A percentile compares a stretch with the other conserved stretches of the same genome.
Evolutionary conservation across 2,113 vertebrate species (phyloP).

Genomic region (Chlamydotis undulata): DNA sequence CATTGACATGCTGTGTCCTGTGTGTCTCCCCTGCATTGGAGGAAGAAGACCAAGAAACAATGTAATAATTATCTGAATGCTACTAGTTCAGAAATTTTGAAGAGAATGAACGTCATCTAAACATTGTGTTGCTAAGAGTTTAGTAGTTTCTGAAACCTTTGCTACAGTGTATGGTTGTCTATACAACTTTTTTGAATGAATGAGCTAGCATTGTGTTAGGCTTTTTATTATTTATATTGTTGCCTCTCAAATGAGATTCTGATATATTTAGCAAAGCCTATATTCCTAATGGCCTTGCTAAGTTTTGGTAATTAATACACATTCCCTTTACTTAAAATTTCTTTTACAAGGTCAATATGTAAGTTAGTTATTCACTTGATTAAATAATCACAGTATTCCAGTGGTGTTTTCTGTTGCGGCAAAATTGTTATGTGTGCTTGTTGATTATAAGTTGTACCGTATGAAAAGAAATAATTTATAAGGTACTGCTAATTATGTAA

Average conservation of each 20-base stretch:
- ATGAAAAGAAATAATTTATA: neutral
- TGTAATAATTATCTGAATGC: neutral
- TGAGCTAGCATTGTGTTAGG: neutral
- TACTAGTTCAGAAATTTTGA: neutral
- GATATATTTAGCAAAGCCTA: neutral
- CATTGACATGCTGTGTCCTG: accelerated
- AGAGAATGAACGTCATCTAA: neutral
- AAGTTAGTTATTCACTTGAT: neutral
- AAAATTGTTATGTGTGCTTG: neutral
- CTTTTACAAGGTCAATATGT: neutral
- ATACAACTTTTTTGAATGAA: neutral
- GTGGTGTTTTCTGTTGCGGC: neutral
- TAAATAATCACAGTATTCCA: neutral
- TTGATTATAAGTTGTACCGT: neutral
- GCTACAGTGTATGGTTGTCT: neutral
- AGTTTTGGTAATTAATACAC: neutral
- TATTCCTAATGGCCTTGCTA: neutral
- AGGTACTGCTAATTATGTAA: neutral
- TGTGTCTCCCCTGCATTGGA: neutral
- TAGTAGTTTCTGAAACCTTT: neutral
- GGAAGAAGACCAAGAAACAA: neutral
- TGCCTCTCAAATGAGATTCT: neutral
- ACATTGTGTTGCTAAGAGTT: neutral
- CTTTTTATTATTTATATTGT: neutral
- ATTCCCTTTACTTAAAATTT: neutral